Evolutionary conservation across 2,113 vertebrate genomes (phyloP), one percentile per base, ranked within the genome.

Genomic region (Corythoichthys haematopterus): DNA sequence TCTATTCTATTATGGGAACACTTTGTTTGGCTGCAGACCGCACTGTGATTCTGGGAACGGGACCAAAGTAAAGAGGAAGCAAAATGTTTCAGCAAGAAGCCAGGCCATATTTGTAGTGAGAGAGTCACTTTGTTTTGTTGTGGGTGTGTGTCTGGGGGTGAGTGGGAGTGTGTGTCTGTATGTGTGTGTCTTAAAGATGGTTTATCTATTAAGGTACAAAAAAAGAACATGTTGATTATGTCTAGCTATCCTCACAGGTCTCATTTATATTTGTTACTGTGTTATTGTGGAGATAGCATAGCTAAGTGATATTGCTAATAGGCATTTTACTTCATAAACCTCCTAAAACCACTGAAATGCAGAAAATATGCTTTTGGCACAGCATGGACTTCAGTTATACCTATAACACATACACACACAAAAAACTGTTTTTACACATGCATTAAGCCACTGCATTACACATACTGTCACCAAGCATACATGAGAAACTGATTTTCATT

Each of bases 51-150:
- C 78, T 69, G 64, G 78, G 75, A 81, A 67, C 60, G 28, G 38
- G 68, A 76, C 79, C 79, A 84, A 85, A 63, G 62, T 77, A 75
- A 77, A 82, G 69, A 73, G 58, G 65, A 78, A 75, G 56, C 56
- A 66, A 67, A 75, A 66, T 35, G 65, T 40, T 60, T 56, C 45
- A 47, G 64, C 43, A 55, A 75, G 64, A 35, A 52, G 64, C 65
- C 65, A 46, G 43, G 60, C 72, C 69, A 75, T 80, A 76, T 85
- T 71, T 78, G 82, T 75, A 76, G 71, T 6, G 67, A 74, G 61
- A 75, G 13, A 56, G 12, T 55, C 5, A 20, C 38, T 52, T 61
- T 28, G 62, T 57, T 28, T 70, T 65, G 53, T 33, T 55, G 16
- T 28, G 20, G 20, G 20, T 28, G 20, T 28, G 20, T 28, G 20